Base-by-base conservation (phyloP, 37 sponge, comb jelly and placozoan genomes). In the Axinella damicornis region DNA sequence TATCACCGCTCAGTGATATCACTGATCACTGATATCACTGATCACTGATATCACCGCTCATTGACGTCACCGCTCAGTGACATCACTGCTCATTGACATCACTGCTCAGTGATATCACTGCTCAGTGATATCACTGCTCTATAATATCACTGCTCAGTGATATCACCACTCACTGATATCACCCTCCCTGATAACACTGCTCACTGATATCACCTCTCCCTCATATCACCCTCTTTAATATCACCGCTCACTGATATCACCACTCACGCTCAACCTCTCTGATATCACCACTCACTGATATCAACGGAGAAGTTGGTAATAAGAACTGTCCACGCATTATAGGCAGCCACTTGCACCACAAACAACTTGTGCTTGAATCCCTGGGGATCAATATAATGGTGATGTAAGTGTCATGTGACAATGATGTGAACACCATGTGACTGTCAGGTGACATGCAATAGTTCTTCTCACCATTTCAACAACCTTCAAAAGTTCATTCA, bases 391-490 rank as follows among this genome's bases (percentile, higher is more conserved):
- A 73, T 16, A 65, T 13, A 65, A n/a, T n/a, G n/a, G n/a, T n/a
- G n/a, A n/a, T n/a, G n/a, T n/a, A n/a, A n/a, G n/a, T n/a, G n/a
- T n/a, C n/a, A n/a, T n/a, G n/a, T n/a, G n/a, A n/a, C n/a, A n/a
- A n/a, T n/a, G 13, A 12, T 24, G 22, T 65, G 27, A 53, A n/a
- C n/a, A n/a, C n/a, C n/a, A n/a, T n/a, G n/a, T n/a, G n/a, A n/a
- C n/a, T n/a, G n/a, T n/a, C n/a, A n/a, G n/a, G n/a, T n/a, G n/a
- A n/a, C n/a, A n/a, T n/a, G n/a, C n/a, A n/a, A n/a, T n/a, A n/a
- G n/a, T n/a, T n/a, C n/a, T n/a, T 32, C 84, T 74, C 59, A 85
- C 85, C 59, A 57, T 57, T 62, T 86, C 87, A 2, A 78, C 79
- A 2, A 86, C 57, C 14, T 58, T 36, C 16, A 86, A 54, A 54